Base-by-base conservation (phyloP, 2,888 invertebrate genomes). In the Oligia strigilis region DNA sequence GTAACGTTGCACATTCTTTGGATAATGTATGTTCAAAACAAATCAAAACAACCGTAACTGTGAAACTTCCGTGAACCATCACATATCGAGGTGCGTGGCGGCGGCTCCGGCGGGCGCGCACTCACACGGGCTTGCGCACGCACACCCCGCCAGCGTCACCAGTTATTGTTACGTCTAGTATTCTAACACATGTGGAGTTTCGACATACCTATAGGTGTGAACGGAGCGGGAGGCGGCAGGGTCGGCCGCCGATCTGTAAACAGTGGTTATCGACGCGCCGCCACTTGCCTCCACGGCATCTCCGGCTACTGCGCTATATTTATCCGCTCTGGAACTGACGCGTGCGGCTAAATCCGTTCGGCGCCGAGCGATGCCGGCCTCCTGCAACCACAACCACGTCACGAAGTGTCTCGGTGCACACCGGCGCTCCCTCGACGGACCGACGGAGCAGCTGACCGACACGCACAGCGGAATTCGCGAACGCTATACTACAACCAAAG, bases 371-470 rank as follows among this genome's bases (percentile, higher is more conserved):
- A 94, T 94, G 94, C 95, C 95, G 95, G 94, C 94, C 95, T 96
- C 96, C 97, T 97, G 97, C 94, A 96, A 96, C 95, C 95, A 96
- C 95, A 96, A 96, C 94, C 95, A 95, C 94, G 96, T 96, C 96
- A 96, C 95, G 93, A 92, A 91, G 93, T 92, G 93, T 92, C 92
- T 93, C 92, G 92, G 87, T 91, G 93, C 92, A 91, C 91, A 92
- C 91, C 92, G 90, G 81, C 86, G 89, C 80, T 90, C 90, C 87
- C 89, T 89, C 88, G 88, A 78, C 88, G 92, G 90, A 91, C 90
- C 90, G 86, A 91, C 91, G 85, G 91, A 90, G 90, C 90, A 87
- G 87, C 90, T 87, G 90, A 91, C 89, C 88, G 93, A 92, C 92
- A 95, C 95, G 96, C 96, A 91, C 88, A 91, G 94, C 94, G 82